A percentile compares a stretch with the other conserved stretches of the same genome.
Evolutionary conservation across 2,113 vertebrate species (phyloP).

Genomic region (Seriola quinqueradiata): DNA sequence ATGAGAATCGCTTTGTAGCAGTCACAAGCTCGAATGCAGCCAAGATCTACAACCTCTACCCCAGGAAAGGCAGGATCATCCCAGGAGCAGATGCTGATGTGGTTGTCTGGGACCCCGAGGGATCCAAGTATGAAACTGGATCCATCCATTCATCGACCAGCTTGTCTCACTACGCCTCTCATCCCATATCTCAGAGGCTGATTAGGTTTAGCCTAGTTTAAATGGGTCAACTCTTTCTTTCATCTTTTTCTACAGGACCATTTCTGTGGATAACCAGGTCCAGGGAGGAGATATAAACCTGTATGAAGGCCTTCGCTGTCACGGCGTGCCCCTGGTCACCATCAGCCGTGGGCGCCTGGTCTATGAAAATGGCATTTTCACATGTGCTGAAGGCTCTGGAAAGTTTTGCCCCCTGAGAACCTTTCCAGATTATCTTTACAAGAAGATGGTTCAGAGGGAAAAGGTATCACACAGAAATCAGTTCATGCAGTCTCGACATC

Average conservation of each 20-base stretch:
- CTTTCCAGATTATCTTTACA: conserved; percentile 96
- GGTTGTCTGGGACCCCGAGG: conserved; percentile 98
- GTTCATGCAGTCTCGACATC: no score
- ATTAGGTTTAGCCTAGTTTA: conserved; percentile 27
- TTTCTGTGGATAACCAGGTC: conserved; percentile 93
- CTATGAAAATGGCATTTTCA: conserved; percentile 96
- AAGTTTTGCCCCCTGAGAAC: conserved; percentile 95
- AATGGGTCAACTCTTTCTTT: conserved; percentile 29
- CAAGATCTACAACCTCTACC: conserved; percentile 98
- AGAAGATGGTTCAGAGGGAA: conserved; percentile 98
- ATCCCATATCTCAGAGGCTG: conserved; percentile 27
- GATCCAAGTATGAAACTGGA: conserved; percentile 88
- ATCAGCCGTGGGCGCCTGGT: conserved; percentile 95
- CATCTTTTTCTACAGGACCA: conserved; percentile 84
- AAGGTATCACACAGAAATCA: conserved; percentile 86
- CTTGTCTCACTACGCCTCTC: conserved; percentile 37
- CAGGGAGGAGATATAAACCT: conserved; percentile 96
- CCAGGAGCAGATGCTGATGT: conserved; percentile 94
- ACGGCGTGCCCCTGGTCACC: conserved; percentile 94
- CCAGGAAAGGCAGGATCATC: conserved; percentile 96
- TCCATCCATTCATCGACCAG: conserved; percentile 44
- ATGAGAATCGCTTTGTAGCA: conserved; percentile 97
- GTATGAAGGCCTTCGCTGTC: conserved; percentile 95
- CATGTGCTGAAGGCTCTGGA: conserved; percentile 95
- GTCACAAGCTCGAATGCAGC: conserved; percentile 97